Evolutionary conservation across 2,113 vertebrate genomes (phyloP), one percentile per base, ranked within the genome.

Genomic region (Dendrocopos noguchii): DNA sequence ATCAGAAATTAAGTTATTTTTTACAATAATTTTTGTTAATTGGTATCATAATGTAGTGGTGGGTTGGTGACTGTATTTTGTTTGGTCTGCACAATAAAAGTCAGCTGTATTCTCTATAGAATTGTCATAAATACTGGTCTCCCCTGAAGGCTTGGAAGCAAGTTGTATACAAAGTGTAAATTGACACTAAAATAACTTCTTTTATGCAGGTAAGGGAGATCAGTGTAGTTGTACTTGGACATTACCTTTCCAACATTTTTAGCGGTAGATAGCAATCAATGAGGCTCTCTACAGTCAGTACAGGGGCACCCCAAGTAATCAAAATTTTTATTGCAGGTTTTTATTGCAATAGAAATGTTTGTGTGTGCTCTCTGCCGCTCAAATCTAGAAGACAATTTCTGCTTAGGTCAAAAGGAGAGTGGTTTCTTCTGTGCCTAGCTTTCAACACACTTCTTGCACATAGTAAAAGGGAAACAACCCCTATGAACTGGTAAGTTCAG

Each of bases 1-100:
- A 93, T 88, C 56, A 80, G 93, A 95, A 94, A 91, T 95, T 78
- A 96, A 95, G 91, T 96, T 97, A 85, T 96, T 97, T 97, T 97
- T 96, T 96, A 95, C 83, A 95, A 57, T 81, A 76, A 80, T 64
- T 94, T 94, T 68, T 93, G 88, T 84, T 92, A 89, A 94, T 70
- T 74, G 72, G 80, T 93, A 97, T 94, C 74, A 17, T 96, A 60
- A 65, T 84, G 52, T 92, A 84, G 57, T 90, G 59, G n/a, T 90
- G 82, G 46, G 65, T 75, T 80, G 79, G 60, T 79, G 72, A 71
- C 79, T 87, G 76, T 60, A 29, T 90, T 66, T 55, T 80, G 80
- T 95, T 90, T 75, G 15, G 31, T 70, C 80, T 95, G 60, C 57
- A 74, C 83, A 94, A 94, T 94, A 93, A 94, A 94, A 88, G 56